Base-by-base conservation (phyloP, 2,797 vertebrate species). In the Pempheris klunzingeri region DNA sequence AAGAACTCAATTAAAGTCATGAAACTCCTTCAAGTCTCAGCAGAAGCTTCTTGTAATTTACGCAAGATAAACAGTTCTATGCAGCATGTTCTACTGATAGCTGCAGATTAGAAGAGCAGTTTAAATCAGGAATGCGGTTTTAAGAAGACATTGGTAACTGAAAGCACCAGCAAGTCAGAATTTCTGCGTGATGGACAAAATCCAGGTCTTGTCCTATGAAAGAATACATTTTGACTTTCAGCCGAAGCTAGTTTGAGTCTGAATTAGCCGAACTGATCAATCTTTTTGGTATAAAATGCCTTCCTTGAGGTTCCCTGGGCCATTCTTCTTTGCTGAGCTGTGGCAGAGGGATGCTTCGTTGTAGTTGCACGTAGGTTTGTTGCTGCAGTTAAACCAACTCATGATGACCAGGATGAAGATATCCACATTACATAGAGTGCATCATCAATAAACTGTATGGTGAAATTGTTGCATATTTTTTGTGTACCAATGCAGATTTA, bases 91-190 rank as follows among this genome's bases (percentile, higher is more conserved):
- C 59, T 18, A 30, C 32, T 58, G 22, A 59, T 61, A 43, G 74
- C 62, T 46, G 47, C 15, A 71, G 66, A 81, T 80, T 78, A 26
- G 68, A 82, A 69, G 28, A 46, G 41, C 26, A 63, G 62, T 8
- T 55, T 17, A 13, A 34, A 73, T 9, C 22, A 61, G 61, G 70
- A 75, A 63, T 74, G 73, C 71, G 64, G 39, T 77, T 78, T 78
- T 69, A 36, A 80, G 41, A 72, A 59, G 71, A 64, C 61, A 81
- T 50, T 53, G 70, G 62, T 41, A 46, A 47, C 67, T 71, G 22
- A 88, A 77, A 83, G 73, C 62, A 80, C 2, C n/a, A 70, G n/a
- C 17, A 55, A 57, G 78, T 66, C 22, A 62, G 43, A n/a, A n/a
- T 24, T 55, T 68, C 14, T 26, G 15, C 28, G 26, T 34, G 24